These are phyloP conservation scores for Ptychobarbus kaznakovi DNA, from an alignment of 2,797 vertebrate genomes.

Conservation along the genomic window DNA sequence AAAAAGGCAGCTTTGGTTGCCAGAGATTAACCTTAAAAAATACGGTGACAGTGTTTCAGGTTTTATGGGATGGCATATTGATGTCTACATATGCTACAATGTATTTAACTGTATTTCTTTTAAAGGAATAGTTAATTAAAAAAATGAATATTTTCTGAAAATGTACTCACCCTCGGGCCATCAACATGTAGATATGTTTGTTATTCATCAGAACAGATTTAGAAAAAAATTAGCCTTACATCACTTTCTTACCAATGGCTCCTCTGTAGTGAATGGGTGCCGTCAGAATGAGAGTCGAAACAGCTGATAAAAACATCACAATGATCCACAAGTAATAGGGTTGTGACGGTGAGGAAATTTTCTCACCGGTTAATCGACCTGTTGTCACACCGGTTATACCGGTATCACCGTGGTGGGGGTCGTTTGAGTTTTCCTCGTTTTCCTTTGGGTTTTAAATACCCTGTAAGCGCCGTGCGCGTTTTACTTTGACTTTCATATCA, in stretches of 20 bases:
- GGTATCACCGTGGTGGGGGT: no score
- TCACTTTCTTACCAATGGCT: neutral
- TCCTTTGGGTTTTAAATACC: no score
- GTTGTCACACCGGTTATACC: no score
- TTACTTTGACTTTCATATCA: no score
- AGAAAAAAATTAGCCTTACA: neutral
- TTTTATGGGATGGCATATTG: neutral
- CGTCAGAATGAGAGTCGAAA: neutral
- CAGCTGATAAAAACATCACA: neutral
- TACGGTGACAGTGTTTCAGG: neutral
- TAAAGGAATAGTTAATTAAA: neutral
- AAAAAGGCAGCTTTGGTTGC: neutral
- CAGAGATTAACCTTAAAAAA: neutral
- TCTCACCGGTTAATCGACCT: no score
- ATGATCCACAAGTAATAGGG: neutral
- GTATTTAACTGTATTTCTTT: neutral
- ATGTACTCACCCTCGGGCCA: neutral
- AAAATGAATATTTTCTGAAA: neutral
- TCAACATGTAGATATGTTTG: neutral
- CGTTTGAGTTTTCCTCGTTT: no score
- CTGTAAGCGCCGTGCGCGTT: no score
- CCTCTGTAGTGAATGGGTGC: neutral
- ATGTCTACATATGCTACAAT: neutral
- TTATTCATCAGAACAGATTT: neutral
- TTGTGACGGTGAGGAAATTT: no score